Conservation (phyloP, 2,113 vertebrate species). For the Ovis canadensis region DNA sequence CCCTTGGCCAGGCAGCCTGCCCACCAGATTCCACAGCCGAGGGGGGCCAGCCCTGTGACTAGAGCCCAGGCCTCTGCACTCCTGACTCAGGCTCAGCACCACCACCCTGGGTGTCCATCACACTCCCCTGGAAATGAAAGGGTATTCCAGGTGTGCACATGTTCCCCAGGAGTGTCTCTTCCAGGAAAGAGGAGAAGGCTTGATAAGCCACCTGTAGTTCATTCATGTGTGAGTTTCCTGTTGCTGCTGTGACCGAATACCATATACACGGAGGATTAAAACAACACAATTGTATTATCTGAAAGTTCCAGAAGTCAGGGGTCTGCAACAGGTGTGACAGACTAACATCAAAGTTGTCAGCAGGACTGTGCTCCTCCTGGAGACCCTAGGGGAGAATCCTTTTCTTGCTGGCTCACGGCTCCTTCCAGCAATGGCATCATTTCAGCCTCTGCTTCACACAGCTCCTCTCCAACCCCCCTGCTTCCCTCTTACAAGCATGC, state of each 20-base stretch:
- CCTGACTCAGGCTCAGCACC: neutral
- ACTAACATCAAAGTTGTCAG: neutral
- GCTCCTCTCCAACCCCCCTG: neutral
- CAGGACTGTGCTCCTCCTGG: neutral
- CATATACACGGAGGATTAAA: neutral
- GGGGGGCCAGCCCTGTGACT: neutral
- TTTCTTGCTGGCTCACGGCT: fast-evolving
- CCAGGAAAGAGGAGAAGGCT: neutral
- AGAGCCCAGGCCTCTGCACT: neutral
- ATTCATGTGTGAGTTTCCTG: neutral
- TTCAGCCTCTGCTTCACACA: neutral
- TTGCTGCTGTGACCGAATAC: neutral
- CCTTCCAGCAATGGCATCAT: fast-evolving
- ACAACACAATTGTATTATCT: neutral
- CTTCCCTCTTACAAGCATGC: neutral
- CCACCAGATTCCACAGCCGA: neutral
- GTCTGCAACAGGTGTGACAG: neutral
- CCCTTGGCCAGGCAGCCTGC: neutral
- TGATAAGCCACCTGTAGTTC: neutral
- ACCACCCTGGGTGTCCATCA: neutral
- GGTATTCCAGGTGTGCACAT: neutral
- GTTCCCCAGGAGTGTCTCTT: neutral
- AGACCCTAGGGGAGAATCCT: fast-evolving
- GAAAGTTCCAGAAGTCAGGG: neutral
- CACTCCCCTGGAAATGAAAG: too few relatives aligned